Evolutionary conservation across 2,113 vertebrate genomes (phyloP), one percentile per base, ranked within the genome.

Genomic region (Chaetorhynchus papuensis): DNA sequence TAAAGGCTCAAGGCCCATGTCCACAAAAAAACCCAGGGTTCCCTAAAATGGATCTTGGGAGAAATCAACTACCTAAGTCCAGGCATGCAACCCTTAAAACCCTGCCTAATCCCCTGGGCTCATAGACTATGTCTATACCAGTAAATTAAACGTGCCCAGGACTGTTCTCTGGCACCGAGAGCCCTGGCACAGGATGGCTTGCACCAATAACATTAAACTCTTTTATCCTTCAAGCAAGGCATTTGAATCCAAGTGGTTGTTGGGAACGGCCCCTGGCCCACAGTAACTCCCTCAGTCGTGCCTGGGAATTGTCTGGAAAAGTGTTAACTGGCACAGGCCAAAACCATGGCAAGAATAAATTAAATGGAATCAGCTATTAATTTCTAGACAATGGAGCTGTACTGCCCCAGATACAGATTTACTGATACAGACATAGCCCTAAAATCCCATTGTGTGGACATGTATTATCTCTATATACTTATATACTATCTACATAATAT

Each of bases 91-190:
- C 65, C 60, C 68, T 96, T 81, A 92, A 93, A 96, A 85, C 49
- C 28, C 78, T 93, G 88, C 72, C 86, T 97, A 95, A 95, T 96
- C 94, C 94, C 93, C 56, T 95, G 90, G 96, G 96, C 95, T 97
- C 83, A 83, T 3, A 96, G 86, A 87, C 93, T 92, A 21, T 69
- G 86, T 77, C 93, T 97, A 83, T 88, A 92, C 86, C 89, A 86
- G 86, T 89, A 92, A 95, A 94, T 90, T 95, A 93, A 92, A 95
- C 86, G 5, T 96, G 96, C 80, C 96, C 83, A 78, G 96, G 93
- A 90, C 94, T 96, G 96, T 96, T 96, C 83, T 89, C 94, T 97
- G 96, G 96, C 95, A 95, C 60, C 0, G 4, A 93, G 42, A 92
- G 68, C 88, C 76, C 90, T 90, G 94, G 96, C 93, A 94, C 44